A percentile compares a stretch with the other conserved stretches of the same genome.
phyloP scores from a whole-genome alignment of 2,113 vertebrate species.

The Lanius ludovicianus region DNA sequence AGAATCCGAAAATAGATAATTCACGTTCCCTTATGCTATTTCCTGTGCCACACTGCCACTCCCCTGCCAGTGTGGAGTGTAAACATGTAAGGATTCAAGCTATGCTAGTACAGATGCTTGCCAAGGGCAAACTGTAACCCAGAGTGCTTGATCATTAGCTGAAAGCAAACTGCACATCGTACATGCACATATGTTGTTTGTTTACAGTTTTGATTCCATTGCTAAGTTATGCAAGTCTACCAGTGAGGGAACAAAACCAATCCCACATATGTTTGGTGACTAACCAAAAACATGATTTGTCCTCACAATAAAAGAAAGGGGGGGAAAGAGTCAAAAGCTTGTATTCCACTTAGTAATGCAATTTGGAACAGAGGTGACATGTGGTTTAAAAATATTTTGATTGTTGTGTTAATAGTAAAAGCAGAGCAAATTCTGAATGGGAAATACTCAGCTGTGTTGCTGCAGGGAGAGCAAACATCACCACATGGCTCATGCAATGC shows the following conservation, averaged over 20 bases:
- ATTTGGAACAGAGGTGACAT: background rate
- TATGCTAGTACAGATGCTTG: slow-evolving; percentile 40
- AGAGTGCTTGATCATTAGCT: slow-evolving; percentile 62
- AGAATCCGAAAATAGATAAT: background rate
- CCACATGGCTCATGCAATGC: background rate
- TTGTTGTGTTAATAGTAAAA: background rate
- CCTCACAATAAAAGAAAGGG: background rate
- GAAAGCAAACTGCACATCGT: slow-evolving; percentile 40
- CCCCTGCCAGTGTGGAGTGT: background rate
- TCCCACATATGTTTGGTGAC: slow-evolving; percentile 17
- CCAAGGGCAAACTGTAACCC: slow-evolving; percentile 57
- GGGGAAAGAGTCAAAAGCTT: background rate
- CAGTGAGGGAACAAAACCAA: slow-evolving; percentile 48
- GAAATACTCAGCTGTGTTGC: background rate
- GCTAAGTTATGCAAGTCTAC: slow-evolving; percentile 64
- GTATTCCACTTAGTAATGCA: background rate
- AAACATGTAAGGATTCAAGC: slow-evolving; percentile 45
- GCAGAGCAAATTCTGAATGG: background rate
- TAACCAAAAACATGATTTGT: background rate
- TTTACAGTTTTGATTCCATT: slow-evolving; percentile 48
- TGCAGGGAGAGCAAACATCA: background rate
- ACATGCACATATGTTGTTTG: slow-evolving; percentile 49
- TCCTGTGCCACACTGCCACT: slow-evolving; percentile 32
- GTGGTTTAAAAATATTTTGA: slow-evolving; percentile 5
- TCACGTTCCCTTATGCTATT: background rate